phyloP scores from a whole-genome alignment of 2,888 invertebrate genomes.

The Acleris laterana region DNA sequence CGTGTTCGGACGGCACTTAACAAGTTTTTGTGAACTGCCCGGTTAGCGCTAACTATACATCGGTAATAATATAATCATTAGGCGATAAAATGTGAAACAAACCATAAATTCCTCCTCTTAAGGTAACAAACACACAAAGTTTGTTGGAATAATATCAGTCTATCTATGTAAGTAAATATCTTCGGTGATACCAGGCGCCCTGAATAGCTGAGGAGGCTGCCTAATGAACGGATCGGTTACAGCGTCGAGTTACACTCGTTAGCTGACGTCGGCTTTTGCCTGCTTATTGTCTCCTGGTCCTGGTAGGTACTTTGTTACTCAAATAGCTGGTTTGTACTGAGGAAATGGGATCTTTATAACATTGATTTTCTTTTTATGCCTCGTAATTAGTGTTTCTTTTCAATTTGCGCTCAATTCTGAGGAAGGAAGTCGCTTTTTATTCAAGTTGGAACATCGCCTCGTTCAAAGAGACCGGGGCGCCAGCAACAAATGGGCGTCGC shows the following conservation, averaged over 20 bases:
- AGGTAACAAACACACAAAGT: neutral
- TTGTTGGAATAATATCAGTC: neutral
- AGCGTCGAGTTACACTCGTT: slow-evolving; percentile 73
- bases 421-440: neutral
- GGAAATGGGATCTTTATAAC: slow-evolving; percentile 15
- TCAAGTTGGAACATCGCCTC: neutral
- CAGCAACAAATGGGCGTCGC: slow-evolving; percentile 40
- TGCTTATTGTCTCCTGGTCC: slow-evolving; percentile 65
- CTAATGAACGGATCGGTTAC: slow-evolving; percentile 77
- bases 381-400: neutral
- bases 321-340: slow-evolving; percentile 40
- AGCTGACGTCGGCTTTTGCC: slow-evolving; percentile 57
- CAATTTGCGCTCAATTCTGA: neutral
- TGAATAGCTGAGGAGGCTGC: slow-evolving; percentile 57
- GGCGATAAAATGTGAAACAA: slow-evolving; percentile 15
- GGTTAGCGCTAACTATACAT: slow-evolving; percentile 34
- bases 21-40: slow-evolving; percentile 47
- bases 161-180: slow-evolving; percentile 52
- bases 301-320: slow-evolving; percentile 52
- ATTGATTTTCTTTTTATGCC: neutral
- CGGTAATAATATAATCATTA: slow-evolving; percentile 36
- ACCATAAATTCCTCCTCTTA: neutral
- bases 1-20: slow-evolving; percentile 50
- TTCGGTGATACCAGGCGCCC: slow-evolving; percentile 52
- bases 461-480: slow-evolving; percentile 4